phyloP scores from a whole-genome alignment of 2,888 invertebrate genomes.

The Keiferia lycopersicella region DNA sequence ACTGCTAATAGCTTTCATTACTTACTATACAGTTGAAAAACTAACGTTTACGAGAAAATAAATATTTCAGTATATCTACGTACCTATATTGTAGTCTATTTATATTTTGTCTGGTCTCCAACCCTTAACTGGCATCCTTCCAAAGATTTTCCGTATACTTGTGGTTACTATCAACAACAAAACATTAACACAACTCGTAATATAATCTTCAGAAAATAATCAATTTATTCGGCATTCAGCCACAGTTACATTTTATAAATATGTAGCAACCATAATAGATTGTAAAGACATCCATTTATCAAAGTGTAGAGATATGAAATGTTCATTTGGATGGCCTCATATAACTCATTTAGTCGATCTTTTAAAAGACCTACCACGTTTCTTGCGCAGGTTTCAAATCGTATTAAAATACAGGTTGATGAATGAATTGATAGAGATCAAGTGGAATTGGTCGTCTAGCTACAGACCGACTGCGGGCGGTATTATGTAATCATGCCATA shows the following conservation, averaged over 20 bases:
- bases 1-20: constrained; percentile 54
- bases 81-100: constrained; percentile 28
- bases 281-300: constrained; percentile 56
- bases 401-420: constrained; percentile 40
- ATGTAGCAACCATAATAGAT: constrained; percentile 51
- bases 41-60: background rate
- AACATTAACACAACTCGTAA: constrained; percentile 11
- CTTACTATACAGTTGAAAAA: constrained; percentile 37
- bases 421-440: constrained; percentile 54
- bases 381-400: constrained; percentile 36
- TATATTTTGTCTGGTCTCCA: constrained; percentile 30
- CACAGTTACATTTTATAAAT: constrained; percentile 32
- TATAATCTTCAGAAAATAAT: constrained; percentile 20
- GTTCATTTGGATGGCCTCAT: constrained; percentile 56
- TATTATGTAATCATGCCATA: constrained; percentile 72
- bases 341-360: constrained; percentile 53
- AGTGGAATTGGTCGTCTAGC: constrained; percentile 52
- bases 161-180: constrained; percentile 23
- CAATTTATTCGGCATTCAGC: constrained; percentile 25
- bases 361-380: constrained; percentile 43
- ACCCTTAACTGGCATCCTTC: constrained; percentile 38
- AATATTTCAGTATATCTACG: background rate
- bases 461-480: constrained; percentile 69
- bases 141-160: constrained; percentile 35
- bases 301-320: constrained; percentile 51